Base-by-base conservation (phyloP, 2,113 vertebrate genomes). In the Trinectes maculatus region DNA sequence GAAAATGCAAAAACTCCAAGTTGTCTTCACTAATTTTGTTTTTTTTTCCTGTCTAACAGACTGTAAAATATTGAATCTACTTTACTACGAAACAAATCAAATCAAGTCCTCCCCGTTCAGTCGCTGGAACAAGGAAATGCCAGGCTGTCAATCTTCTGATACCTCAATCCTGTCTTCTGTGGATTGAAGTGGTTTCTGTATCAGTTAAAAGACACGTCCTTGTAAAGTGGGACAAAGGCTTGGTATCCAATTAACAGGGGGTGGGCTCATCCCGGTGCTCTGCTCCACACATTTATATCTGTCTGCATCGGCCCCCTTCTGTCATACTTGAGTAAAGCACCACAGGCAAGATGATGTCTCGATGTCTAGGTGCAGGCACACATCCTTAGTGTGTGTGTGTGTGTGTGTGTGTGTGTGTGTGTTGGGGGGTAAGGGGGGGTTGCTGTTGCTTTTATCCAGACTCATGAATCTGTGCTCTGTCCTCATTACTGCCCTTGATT, bases 401-500 rank as follows among this genome's bases (percentile, higher is more conserved):
- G n/a, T n/a, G n/a, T n/a, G 64, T 26, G 70, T 16, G 22, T 75
- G 68, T 39, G 73, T 75, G 79, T 71, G 73, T 65, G 59, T 74
- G 80, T 69, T 84, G 16, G 10, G 64, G 52, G 79, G 26, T 6
- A 10, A 74, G 37, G 47, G 13, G 47, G 3, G 15, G n/a, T n/a
- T n/a, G n/a, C n/a, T n/a, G n/a, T n/a, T n/a, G n/a, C n/a, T n/a
- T n/a, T n/a, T 28, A 56, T 64, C 61, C 11, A 4, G n/a, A 39
- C 66, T 77, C 58, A 69, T 83, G 77, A 86, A 86, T 81, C 82
- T 80, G 74, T 15, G 60, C 71, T 82, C 79, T 68, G 66, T 91
- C 80, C 74, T 86, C 83, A 86, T 91, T 85, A 88, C 70, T 71
- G 51, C 71, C 61, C 70, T 64, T 88, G 78, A 90, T 88, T 82